Base-by-base conservation (phyloP, 2,888 invertebrate genomes). In the Anaspis maculata region DNA sequence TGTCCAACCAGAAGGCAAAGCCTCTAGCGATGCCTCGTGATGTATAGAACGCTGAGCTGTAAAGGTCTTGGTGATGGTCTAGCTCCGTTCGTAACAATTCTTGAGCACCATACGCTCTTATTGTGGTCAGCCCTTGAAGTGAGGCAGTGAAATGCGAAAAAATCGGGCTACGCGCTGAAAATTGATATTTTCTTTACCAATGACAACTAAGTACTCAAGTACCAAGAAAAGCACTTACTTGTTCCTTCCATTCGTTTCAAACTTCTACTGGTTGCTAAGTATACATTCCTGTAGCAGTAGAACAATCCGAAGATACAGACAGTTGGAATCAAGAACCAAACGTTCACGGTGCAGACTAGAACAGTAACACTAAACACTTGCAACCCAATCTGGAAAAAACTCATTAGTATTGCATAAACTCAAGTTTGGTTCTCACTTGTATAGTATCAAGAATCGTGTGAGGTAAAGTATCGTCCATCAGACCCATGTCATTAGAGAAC, bases 101-200 rank as follows among this genome's bases (percentile, higher is more conserved):
- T 57, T 82, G 74, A 0, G 78, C 79, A 35, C 72, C 68, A 47
- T 80, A 78, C 1, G 85, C 81, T 46, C 87, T 69, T 13, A 89
- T 82, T 0, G 86, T 85, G 5, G 80, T 72, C 2, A 89, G 61
- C 1, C 88, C 88, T 60, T 83, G 78, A 14, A 89, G 68, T 0
- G 83, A 78, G 27, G 83, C 79, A 50, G 77, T 81, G 19, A 87
- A 69, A 49, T 87, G 80, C 1, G 79, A 76, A 59, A 83, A 87
- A 1, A 89, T 76, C 1, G 88, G 88, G 54, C 84, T 85, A 30
- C 83, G 40, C 48, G 14, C 1, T 74, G 62, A 45, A 78, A 79
- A 26, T 79, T 64, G 48, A 74, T 65, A 52, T 83, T 83, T 29
- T n/a, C n/a, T n/a, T n/a, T n/a, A n/a, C n/a, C n/a, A n/a, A n/a